Evolutionary conservation across 2,113 vertebrate genomes (phyloP).

Genomic region (Eretmochelys imbricata): DNA sequence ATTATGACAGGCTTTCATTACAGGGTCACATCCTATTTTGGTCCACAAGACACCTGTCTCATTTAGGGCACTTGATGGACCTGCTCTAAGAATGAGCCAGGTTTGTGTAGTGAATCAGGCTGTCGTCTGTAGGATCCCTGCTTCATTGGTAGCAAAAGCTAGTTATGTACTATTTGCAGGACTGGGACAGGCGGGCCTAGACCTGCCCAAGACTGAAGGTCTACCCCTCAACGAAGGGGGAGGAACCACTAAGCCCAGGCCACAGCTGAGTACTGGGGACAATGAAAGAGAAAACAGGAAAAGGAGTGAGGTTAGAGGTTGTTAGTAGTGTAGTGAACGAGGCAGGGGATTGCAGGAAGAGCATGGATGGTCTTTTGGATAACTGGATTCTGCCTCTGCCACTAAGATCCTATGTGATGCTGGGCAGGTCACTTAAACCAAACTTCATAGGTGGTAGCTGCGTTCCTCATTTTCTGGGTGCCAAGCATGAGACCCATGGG

Average conservation of each 20-base stretch:
- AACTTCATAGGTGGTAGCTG: too few relatives aligned
- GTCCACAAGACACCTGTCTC: too few relatives aligned
- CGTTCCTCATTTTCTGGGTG: too few relatives aligned
- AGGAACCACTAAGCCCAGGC: too few relatives aligned
- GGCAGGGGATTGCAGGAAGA: background rate
- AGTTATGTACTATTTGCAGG: background rate
- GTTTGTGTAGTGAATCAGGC: background rate
- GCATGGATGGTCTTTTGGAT: background rate
- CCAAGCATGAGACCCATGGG: too few relatives aligned
- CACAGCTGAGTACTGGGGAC: too few relatives aligned
- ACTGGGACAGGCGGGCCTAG: too few relatives aligned
- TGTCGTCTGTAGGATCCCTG: accelerated
- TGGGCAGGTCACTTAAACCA: too few relatives aligned
- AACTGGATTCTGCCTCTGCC: background rate
- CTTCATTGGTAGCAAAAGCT: background rate
- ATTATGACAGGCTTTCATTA: background rate
- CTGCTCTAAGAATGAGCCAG: background rate
- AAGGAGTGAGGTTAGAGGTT: too few relatives aligned
- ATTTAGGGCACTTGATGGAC: accelerated
- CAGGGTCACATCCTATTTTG: background rate
- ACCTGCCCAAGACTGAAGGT: too few relatives aligned
- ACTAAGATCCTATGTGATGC: background rate
- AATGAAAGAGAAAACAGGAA: too few relatives aligned
- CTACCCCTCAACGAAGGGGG: too few relatives aligned
- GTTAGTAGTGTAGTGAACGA: background rate